Base-by-base conservation (phyloP, 2,888 invertebrate species). In the Polydrusus pterygomalis region DNA sequence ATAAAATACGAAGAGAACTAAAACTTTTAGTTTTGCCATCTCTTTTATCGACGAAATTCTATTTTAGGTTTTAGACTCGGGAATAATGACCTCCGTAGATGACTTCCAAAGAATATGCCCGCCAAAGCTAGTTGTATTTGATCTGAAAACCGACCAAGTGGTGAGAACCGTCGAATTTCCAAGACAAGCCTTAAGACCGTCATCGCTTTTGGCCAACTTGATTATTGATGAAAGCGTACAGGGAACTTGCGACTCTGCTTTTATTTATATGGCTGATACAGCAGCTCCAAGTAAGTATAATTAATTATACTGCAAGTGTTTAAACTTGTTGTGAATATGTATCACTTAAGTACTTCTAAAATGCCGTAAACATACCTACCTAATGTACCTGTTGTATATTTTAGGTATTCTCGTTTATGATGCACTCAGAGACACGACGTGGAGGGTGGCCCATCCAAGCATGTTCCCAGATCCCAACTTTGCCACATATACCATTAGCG, bases 381-480 rank as follows among this genome's bases (percentile, higher is more conserved):
- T 3, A 25, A 25, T 5, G 5, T 25, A 25, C 5, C 11, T 3
- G 5, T n/a, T 47, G 10, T 45, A 6, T 58, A 56, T 82, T 84
- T 54, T 65, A 90, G 91, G 89, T 65, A 80, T 91, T 9, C 82
- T 91, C 0, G 89, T 91, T 0, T 93, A 93, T 83, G 95, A 96
- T 82, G 93, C 92, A 10, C 88, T 90, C 3, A 91, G 91, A 56
- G 95, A 95, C 84, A 91, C 92, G 78, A 94, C 95, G 38, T 96
- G 96, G 95, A 90, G 96, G 62, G 89, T 94, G 2, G 90, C 92
- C 30, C 95, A 96, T 86, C 93, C 95, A 0, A 91, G 93, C 60
- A 96, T 96, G 95, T 95, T 93, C 86, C 96, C 96, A 0, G 93
- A 96, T 88, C 95, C 96, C 0, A 93, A 95, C 86, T 91, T 93